A percentile compares a stretch with the other conserved stretches of the same genome.
phyloP scores from a whole-genome alignment of 2,797 vertebrate genomes.

The Phrynocephalus forsythii region DNA sequence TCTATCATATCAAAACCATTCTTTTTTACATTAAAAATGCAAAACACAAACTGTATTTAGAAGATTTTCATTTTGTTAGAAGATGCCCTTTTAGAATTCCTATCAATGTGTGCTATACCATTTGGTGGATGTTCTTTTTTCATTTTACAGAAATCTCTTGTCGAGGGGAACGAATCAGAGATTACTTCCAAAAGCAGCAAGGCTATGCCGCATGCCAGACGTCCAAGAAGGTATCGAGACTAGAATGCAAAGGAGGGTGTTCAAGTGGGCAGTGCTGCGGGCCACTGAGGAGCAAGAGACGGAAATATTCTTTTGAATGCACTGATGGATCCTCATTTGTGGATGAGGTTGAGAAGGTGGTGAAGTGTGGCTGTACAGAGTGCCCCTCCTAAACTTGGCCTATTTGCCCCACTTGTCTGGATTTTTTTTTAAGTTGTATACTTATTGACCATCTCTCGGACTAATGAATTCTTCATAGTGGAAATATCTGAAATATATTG shows the following conservation, averaged over 20 bases:
- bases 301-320: slow-evolving; percentile 99
- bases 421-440: slow-evolving; percentile 64
- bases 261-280: slow-evolving; percentile 89
- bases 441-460: slow-evolving; percentile 86
- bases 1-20: slow-evolving; percentile 10
- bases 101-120: neutral
- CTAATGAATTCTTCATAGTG: slow-evolving; percentile 93
- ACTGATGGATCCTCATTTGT: slow-evolving; percentile 97
- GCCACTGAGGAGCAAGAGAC: slow-evolving; percentile 93
- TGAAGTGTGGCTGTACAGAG: slow-evolving; percentile 95
- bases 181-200: slow-evolving; percentile 98
- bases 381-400: slow-evolving; percentile 85
- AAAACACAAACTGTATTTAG: slow-evolving; percentile 17
- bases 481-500: slow-evolving; percentile 99
- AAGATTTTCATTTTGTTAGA: neutral
- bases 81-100: accelerated
- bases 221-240: slow-evolving; percentile 96
- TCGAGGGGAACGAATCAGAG: slow-evolving; percentile 96
- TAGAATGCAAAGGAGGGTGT: slow-evolving; percentile 94
- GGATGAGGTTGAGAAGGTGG: slow-evolving; percentile 97
- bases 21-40: neutral
- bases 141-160: slow-evolving; percentile 92
- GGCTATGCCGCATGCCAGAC: slow-evolving; percentile 99
- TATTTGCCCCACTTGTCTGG: slow-evolving; percentile 52
- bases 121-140: slow-evolving; percentile 25